These are phyloP conservation scores for Bombyx huttoni DNA, from an alignment of 2,888 invertebrate species.

Conservation along the genomic window DNA sequence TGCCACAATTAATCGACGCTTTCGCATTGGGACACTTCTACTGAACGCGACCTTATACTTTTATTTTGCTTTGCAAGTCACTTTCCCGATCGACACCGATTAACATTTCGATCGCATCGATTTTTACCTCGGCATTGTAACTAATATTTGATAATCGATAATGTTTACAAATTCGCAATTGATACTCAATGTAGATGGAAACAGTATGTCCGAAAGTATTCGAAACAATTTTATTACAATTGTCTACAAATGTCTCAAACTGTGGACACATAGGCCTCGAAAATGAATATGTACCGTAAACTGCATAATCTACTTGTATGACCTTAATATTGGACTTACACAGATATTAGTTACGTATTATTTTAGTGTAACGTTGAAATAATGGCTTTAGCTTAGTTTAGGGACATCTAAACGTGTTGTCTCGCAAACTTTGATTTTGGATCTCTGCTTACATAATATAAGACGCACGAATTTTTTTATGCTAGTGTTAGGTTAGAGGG, in stretches of 20 bases:
- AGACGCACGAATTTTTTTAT: conserved; percentile 17
- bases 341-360: conserved; percentile 13
- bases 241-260: too few species aligned
- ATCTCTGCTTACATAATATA: conserved; percentile 32
- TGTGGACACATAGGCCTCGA: too few species aligned
- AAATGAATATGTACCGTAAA: too few species aligned
- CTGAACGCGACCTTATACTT: conserved; percentile 19
- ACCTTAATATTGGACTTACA: conserved; percentile 7
- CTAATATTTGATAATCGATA: conserved; percentile 19
- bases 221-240: too few species aligned
- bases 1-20: conserved; percentile 75
- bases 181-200: too few species aligned
- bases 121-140: conserved; percentile 39
- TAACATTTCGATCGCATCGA: conserved; percentile 19
- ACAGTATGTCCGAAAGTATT: too few species aligned
- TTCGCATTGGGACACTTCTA: conserved; percentile 72
- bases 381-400: conserved; percentile 19
- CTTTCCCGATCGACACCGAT: conserved; percentile 5
- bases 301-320: neutral
- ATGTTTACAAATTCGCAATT: conserved; percentile 14
- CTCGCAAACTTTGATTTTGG: conserved; percentile 22
- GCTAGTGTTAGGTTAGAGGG: neutral
- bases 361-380: conserved; percentile 11
- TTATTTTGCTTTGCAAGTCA: conserved; percentile 12
- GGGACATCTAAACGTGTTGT: conserved; percentile 15